Base-by-base conservation (phyloP, 2,797 vertebrate genomes). In the Agapornis canus region DNA sequence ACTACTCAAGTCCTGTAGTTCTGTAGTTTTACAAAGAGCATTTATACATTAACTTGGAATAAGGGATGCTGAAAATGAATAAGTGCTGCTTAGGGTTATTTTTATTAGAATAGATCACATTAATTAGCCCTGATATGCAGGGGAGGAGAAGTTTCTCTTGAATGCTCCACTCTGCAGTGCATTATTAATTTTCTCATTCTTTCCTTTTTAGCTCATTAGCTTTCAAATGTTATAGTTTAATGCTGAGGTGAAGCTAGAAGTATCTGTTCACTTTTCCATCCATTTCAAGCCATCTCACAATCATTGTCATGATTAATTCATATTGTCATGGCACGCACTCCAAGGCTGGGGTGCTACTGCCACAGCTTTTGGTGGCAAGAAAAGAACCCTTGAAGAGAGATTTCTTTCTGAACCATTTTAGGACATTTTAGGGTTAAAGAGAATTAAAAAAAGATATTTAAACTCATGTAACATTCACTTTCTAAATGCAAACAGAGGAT, bases 181-280 rank as follows among this genome's bases (percentile, higher is more conserved):
- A 72, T 94, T 92, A 75, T 89, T 96, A 91, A 89, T 91, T 93
- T 93, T 92, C 45, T 82, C 39, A 75, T 85, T 82, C 3, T 0
- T 77, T 92, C 39, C 8, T 89, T 87, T 97, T 95, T 89, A 95
- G 78, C 65, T 95, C 90, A 89, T 96, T 96, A 95, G 82, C 42
- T 93, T 95, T 91, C 75, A 91, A 89, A 87, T 81, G 48, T 57
- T 93, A 80, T 14, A 47, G 71, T 59, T 69, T 92, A 75, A 65
- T 69, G 47, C 31, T 51, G 65, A 93, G 45, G 76, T 71, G 65
- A 94, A 78, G 48, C 25, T 89, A 65, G 43, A 89, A 90, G 45
- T 73, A 17, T 70, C 61, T 59, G 11, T 86, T 95, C 86, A 18
- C 20, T 89, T 72, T 95, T 65, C 18, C 56, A 54, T 65, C 20